Conservation (phyloP, 2,888 invertebrate species). For the Lasioglossum calceatum region DNA sequence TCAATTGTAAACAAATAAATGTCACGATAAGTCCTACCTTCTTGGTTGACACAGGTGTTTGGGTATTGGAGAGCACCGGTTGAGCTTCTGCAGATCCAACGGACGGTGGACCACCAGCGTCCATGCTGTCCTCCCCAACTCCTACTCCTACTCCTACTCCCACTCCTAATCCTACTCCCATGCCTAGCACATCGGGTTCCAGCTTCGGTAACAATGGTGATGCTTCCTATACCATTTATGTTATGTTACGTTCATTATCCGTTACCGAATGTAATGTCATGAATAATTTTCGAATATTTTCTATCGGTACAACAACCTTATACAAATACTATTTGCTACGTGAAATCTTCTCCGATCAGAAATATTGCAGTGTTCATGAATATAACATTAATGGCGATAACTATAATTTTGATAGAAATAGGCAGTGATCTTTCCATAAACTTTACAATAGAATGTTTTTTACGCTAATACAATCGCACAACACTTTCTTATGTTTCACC, state of each 20-base stretch:
- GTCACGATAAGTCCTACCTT: slow-evolving; percentile 80
- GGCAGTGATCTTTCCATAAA: neutral
- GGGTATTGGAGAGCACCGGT: slow-evolving; percentile 83
- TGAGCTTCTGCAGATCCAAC: slow-evolving; percentile 88
- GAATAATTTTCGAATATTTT: slow-evolving; percentile 39
- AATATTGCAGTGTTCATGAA: slow-evolving; percentile 3
- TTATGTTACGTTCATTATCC: slow-evolving; percentile 73
- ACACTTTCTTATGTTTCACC: slow-evolving; percentile 2
- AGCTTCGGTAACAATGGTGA: slow-evolving; percentile 83
- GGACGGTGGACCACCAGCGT: slow-evolving; percentile 90
- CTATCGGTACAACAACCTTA: slow-evolving; percentile 16
- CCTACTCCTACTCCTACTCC: slow-evolving; percentile 80
- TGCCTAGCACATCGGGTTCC: slow-evolving; percentile 83
- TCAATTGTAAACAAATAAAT: slow-evolving; percentile 70
- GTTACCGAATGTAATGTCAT: slow-evolving; percentile 60
- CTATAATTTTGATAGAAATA: slow-evolving; percentile 20
- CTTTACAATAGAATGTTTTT: neutral
- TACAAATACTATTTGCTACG: slow-evolving; percentile 27
- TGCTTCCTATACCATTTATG: slow-evolving; percentile 83
- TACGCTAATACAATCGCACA: neutral
- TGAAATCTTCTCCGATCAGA: slow-evolving; percentile 14
- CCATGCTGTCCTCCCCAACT: slow-evolving; percentile 84
- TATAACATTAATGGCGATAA: neutral
- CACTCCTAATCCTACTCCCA: slow-evolving; percentile 83
- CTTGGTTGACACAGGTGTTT: slow-evolving; percentile 83